Conservation (phyloP, 1,140 invertebrate genomes). For the Ruditapes philippinarum region DNA sequence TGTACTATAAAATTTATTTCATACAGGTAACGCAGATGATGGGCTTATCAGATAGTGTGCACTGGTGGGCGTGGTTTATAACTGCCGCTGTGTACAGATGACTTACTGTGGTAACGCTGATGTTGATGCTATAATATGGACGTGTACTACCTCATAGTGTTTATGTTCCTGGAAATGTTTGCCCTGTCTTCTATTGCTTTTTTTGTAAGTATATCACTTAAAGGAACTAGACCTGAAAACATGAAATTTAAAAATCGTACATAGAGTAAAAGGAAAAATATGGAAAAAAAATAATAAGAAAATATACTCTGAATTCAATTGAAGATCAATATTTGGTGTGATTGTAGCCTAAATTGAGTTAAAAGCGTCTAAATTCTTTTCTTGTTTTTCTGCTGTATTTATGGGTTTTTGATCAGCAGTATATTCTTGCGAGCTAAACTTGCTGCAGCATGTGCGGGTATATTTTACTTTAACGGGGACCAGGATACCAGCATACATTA, state of each 20-base stretch:
- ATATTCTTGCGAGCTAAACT: constrained; percentile 91
- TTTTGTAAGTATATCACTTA: constrained; percentile 86
- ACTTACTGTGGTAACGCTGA: constrained; percentile 87
- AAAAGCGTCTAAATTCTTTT: no score
- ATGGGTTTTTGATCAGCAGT: constrained; percentile 87
- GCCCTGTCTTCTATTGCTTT: constrained; percentile 88
- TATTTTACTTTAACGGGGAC: constrained; percentile 90
- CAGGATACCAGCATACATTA: constrained; percentile 82
- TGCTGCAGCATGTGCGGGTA: constrained; percentile 90
- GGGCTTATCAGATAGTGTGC: constrained; percentile 89
- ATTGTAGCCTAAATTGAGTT: no score
- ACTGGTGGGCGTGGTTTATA: constrained; percentile 90
- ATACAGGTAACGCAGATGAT: constrained; percentile 89
- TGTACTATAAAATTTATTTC: no score
- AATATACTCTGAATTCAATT: no score
- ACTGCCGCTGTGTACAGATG: constrained; percentile 88
- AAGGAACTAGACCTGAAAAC: no score
- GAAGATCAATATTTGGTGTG: no score
- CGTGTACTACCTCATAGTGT: constrained; percentile 87
- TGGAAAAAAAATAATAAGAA: no score
- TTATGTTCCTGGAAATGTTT: constrained; percentile 88
- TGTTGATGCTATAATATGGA: constrained; percentile 88
- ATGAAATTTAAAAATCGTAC: no score
- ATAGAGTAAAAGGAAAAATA: no score
- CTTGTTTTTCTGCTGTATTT: constrained; percentile 79